Evolutionary conservation across 2,113 vertebrate genomes (phyloP), one percentile per base, ranked within the genome.

Genomic region (Cheirogaleus medius): DNA sequence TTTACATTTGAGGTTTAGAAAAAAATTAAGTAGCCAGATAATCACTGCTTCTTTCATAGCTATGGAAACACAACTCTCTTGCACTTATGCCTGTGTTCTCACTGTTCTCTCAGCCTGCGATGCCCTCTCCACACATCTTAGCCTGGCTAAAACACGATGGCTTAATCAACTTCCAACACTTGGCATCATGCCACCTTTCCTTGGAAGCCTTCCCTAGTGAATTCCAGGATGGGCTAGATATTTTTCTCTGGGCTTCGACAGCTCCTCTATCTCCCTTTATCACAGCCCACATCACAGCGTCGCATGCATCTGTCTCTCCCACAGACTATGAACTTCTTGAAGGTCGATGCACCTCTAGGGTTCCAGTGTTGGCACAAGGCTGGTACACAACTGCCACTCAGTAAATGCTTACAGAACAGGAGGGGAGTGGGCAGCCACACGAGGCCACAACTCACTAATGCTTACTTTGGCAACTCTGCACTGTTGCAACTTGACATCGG

Each of bases 401-500:
- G n/a, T 44, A 37, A 56, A 34, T n/a, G 25, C 3, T 29, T 60
- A 77, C 12, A 66, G 37, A 39, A 54, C 14, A n/a, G 66, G 18
- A 77, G 44, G 2, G 58, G 42, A 58, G 39, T 6, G 11, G 63
- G 78, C 29, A 29, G 29, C 37, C 5, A 13, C 0, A 0, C 0
- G 8, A 58, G 63, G 63, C 58, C 54, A 42, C 4, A 10, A 8
- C 23, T 52, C 81, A 7, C 0, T 12, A 4, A 23, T 37, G 87
- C 98, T 98, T 98, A 99, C 99, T 94, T 99, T 99, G 90, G 99
- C 98, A 97, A 99, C 98, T 63, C 99, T 99, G 98, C 99, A 99
- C 66, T 99, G 99, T 80, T 99, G 99, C 98, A 99, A 99, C 98
- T 99, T 99, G 97, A 99, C 99, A 95, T 99, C 99, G 91, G 99